Evolutionary conservation across 1,140 invertebrate genomes (phyloP).

Genomic region (Myzus persicae): DNA sequence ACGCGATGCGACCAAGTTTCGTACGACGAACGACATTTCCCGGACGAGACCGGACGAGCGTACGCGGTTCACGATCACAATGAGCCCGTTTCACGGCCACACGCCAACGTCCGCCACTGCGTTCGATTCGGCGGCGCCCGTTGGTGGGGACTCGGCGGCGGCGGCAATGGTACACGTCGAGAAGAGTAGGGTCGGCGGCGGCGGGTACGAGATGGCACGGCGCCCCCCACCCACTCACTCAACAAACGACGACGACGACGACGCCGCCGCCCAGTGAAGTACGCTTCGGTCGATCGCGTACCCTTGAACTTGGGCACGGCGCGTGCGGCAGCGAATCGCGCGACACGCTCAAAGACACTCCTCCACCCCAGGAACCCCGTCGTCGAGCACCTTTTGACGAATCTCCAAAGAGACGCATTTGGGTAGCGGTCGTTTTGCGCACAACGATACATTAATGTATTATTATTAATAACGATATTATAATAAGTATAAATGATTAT

Average conservation of each 20-base stretch:
- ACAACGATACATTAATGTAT: no score
- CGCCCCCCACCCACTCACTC: conserved; percentile 36
- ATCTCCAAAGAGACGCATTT: not conserved
- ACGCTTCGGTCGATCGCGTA: conserved; percentile 65
- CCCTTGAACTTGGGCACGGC: conserved; percentile 59
- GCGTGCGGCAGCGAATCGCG: conserved; percentile 18
- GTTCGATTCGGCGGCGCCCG: conserved; percentile 71
- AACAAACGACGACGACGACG: conserved; percentile 56
- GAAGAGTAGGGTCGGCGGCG: not conserved
- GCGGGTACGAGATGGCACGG: conserved; percentile 56
- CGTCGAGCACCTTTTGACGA: not conserved
- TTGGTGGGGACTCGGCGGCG: conserved; percentile 24
- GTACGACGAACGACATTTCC: conserved; percentile 40
- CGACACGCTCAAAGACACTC: not conserved
- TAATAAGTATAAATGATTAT: no score
- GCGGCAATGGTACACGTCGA: not conserved
- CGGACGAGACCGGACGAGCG: conserved; percentile 51
- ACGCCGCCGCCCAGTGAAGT: not conserved
- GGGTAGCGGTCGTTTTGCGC: no score
- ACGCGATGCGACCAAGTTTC: not conserved
- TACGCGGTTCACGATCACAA: conserved; percentile 55
- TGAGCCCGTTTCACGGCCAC: conserved; percentile 53
- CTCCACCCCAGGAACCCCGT: not conserved
- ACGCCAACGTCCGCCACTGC: conserved; percentile 63
- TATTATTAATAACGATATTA: no score